Percentiles rank a stretch among this genome's conserved stretches.
phyloP scores from a whole-genome alignment of 2,113 vertebrate species.

The Calonectris borealis region DNA sequence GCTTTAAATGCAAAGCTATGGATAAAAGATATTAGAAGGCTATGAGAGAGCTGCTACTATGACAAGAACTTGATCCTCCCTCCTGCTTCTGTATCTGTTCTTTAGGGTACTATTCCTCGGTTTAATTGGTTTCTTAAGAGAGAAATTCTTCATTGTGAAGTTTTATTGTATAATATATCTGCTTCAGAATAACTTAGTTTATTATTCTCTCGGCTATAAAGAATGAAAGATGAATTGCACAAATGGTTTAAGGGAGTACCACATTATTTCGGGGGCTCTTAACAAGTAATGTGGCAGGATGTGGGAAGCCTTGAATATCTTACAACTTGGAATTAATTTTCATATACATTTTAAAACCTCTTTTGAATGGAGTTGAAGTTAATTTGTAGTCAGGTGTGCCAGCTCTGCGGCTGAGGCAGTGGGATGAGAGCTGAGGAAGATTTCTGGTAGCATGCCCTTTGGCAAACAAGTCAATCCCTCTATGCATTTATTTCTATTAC shows the following conservation, averaged over 20 bases:
- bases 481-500: not conserved
- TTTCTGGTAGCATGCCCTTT: not conserved
- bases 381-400: not conserved
- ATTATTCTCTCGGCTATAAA: not conserved
- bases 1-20: not conserved
- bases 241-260: not conserved
- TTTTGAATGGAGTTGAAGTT: not conserved
- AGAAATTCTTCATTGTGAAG: not conserved
- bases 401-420: not conserved
- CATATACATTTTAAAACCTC: not conserved
- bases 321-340: not conserved
- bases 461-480: not conserved
- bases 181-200: not conserved
- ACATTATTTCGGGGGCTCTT: not conserved
- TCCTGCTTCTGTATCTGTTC: not conserved
- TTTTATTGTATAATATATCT: not conserved
- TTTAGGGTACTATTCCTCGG: not conserved
- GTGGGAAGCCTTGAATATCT: slow-evolving; percentile 22
- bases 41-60: not conserved
- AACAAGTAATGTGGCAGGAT: not conserved
- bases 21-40: not conserved
- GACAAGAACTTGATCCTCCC: not conserved
- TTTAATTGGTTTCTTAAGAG: not conserved
- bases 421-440: not conserved
- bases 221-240: not conserved